These are phyloP conservation scores for Sinocyclocheilus grahami DNA, from an alignment of 2,113 vertebrate genomes.

Conservation along the genomic window DNA sequence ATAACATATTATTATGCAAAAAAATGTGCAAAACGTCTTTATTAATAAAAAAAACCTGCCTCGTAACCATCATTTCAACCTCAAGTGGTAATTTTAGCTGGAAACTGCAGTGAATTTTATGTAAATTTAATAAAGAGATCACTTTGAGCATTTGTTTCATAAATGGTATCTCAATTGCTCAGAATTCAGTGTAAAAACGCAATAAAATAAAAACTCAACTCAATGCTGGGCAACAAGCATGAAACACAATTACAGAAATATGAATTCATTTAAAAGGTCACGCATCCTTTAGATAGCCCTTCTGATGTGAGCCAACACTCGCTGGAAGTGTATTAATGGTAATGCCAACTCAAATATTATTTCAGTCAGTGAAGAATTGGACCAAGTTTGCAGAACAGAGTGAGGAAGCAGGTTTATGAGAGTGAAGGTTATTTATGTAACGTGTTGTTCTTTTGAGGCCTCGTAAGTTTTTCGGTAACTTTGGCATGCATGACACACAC, in stretches of 20 bases:
- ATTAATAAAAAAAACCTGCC: too few relatives aligned
- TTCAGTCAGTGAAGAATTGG: constrained; percentile 61
- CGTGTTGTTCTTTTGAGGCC: constrained; percentile 1
- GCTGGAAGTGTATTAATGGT: constrained; percentile 55
- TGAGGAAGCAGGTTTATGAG: constrained; percentile 59
- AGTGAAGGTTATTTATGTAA: constrained; percentile 52
- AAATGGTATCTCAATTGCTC: constrained; percentile 36
- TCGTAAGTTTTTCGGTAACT: background rate
- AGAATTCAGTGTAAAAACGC: constrained; percentile 54
- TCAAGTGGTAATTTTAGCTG: too few relatives aligned
- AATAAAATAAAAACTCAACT: constrained; percentile 56
- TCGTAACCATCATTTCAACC: too few relatives aligned
- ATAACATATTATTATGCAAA: background rate
- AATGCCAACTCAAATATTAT: constrained; percentile 68
- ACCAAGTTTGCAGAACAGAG: constrained; percentile 58
- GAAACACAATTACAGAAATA: constrained; percentile 68
- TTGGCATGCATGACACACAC: constrained; percentile 42
- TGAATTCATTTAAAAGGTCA: constrained; percentile 68
- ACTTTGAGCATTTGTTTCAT: constrained; percentile 54
- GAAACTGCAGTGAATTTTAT: too few relatives aligned
- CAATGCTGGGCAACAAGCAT: constrained; percentile 52
- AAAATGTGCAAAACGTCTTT: too few relatives aligned
- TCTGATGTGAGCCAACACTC: constrained; percentile 59
- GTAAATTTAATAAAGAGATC: constrained; percentile 61
- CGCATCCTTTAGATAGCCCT: constrained; percentile 57